phyloP scores from a whole-genome alignment of 2,888 invertebrate species.

The Hymenopus coronatus region DNA sequence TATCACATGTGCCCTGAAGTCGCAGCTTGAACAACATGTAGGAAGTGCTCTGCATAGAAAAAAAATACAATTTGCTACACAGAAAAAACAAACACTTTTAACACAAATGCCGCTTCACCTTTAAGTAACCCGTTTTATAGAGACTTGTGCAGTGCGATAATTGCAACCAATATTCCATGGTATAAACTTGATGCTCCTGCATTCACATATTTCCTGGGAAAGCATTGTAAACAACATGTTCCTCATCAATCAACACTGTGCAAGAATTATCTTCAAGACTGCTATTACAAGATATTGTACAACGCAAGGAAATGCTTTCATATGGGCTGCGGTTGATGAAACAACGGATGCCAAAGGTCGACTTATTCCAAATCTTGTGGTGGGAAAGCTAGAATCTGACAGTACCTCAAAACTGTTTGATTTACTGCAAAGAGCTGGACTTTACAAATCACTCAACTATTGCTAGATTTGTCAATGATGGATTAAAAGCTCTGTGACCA shows the following conservation, averaged over 20 bases:
- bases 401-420: not conserved
- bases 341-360: not conserved
- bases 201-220: no score
- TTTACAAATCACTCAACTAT: no score
- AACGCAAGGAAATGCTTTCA: not conserved
- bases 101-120: not conserved
- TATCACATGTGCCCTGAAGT: not conserved
- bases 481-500: not conserved
- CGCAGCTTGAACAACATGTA: not conserved
- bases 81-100: not conserved
- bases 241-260: no score
- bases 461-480: not conserved
- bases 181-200: not conserved
- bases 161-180: slow-evolving; percentile 7
- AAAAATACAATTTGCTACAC: not conserved
- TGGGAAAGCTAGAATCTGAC: no score
- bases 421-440: not conserved
- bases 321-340: slow-evolving; percentile 7
- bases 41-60: not conserved
- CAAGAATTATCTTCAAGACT: no score
- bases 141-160: not conserved
- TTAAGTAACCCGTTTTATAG: not conserved
- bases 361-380: not conserved
- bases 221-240: no score
- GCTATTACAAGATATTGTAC: no score